phyloP scores from a whole-genome alignment of 1,140 invertebrate species.

The Macrobrachium rosenbergii region DNA sequence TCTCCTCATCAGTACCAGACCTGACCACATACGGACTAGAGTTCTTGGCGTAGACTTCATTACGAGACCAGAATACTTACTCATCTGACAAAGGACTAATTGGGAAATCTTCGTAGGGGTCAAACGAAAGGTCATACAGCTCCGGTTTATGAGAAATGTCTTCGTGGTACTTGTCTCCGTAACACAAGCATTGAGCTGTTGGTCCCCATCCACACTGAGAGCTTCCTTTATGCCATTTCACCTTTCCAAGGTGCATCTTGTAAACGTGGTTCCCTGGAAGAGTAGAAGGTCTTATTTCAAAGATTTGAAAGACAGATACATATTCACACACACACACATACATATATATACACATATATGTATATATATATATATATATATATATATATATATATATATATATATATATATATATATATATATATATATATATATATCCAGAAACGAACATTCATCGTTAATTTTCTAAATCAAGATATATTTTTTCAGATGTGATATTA shows the following conservation, averaged over 20 bases:
- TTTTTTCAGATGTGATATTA: too few species aligned
- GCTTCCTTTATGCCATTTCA: slow-evolving; percentile 21
- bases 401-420: too few species aligned
- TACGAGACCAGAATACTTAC: neutral
- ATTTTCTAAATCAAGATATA: too few species aligned
- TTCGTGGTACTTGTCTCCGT: neutral
- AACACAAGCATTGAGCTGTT: neutral
- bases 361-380: too few species aligned
- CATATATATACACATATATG: too few species aligned
- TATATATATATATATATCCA: too few species aligned
- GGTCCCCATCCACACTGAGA: slow-evolving; percentile 45
- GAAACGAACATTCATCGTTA: too few species aligned
- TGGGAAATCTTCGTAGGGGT: slow-evolving; percentile 35
- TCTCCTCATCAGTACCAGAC: neutral
- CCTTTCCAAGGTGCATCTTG: slow-evolving; percentile 30
- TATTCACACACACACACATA: too few species aligned
- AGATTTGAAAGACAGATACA: too few species aligned
- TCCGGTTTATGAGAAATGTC: neutral
- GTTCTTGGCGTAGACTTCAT: neutral
- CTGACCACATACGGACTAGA: neutral
- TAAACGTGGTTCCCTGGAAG: slow-evolving; percentile 24
- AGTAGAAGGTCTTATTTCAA: too few species aligned
- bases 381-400: too few species aligned
- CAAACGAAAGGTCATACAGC: slow-evolving; percentile 20
- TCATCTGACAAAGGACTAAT: slow-evolving; percentile 18